These are phyloP conservation scores for Hemiprocne comata DNA, from an alignment of 2,113 vertebrate genomes.

Conservation along the genomic window DNA sequence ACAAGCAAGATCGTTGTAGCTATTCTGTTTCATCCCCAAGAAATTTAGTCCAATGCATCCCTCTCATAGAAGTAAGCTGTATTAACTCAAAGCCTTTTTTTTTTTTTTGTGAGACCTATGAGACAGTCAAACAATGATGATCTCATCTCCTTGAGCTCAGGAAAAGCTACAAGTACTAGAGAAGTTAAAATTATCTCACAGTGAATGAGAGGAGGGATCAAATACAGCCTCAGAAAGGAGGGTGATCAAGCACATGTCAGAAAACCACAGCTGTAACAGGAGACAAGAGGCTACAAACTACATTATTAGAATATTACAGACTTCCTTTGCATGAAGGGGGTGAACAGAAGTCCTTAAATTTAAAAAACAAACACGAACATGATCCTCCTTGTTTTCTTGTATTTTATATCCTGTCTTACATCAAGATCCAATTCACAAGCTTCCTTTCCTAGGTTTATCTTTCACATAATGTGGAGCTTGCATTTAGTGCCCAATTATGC, in stretches of 20 bases:
- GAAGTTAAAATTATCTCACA: background rate
- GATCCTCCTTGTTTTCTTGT: background rate
- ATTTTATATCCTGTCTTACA: background rate
- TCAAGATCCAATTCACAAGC: background rate
- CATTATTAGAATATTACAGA: background rate
- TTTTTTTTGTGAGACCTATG: background rate
- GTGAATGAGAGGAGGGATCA: background rate
- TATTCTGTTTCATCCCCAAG: background rate
- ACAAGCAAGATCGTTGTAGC: background rate
- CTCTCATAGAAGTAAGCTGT: background rate
- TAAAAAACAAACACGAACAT: background rate
- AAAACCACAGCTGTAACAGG: background rate
- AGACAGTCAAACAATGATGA: background rate
- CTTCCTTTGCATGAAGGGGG: background rate
- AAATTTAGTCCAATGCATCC: background rate
- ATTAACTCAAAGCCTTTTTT: background rate
- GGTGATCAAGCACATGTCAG: background rate
- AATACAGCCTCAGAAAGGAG: background rate
- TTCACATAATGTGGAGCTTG: background rate
- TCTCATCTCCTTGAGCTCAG: background rate
- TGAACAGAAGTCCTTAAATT: background rate
- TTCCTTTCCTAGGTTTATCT: background rate
- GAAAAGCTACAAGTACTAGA: background rate
- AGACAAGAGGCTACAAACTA: background rate
- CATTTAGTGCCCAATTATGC: background rate